Percentiles rank a stretch among this genome's conserved stretches.
phyloP scores from a whole-genome alignment of 1,140 invertebrate genomes.

The Solenopsis invicta region DNA sequence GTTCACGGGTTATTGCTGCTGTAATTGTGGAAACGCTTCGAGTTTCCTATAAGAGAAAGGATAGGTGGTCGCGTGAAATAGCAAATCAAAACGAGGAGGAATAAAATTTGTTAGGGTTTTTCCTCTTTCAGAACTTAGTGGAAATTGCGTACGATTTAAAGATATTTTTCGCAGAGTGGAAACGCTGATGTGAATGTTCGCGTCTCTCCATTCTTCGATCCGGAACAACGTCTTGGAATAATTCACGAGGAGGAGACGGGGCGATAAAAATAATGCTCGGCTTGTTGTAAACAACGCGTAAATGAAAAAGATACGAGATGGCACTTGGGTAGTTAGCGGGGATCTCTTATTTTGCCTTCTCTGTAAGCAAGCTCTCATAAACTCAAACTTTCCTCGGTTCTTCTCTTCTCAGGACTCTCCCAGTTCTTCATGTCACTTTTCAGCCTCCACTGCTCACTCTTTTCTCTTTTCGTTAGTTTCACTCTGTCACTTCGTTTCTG shows the following conservation, averaged over 20 bases:
- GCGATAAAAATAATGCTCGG: constrained; percentile 73
- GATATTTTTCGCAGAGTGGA: constrained; percentile 23
- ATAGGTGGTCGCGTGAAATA: not conserved
- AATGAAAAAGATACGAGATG: constrained; percentile 78
- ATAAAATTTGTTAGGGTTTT: not conserved
- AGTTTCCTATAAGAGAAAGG: not conserved
- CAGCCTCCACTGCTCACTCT: not conserved
- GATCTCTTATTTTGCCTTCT: constrained; percentile 70
- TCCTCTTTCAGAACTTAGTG: not conserved
- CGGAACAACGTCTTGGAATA: constrained; percentile 33
- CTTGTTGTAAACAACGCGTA: constrained; percentile 77
- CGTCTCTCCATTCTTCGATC: constrained; percentile 30
- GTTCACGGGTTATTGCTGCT: constrained; percentile 11
- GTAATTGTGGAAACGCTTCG: constrained; percentile 5
- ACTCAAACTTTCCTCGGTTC: constrained; percentile 71
- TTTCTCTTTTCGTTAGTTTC: constrained; percentile 19
- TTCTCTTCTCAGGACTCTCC: not conserved
- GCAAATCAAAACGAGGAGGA: not conserved
- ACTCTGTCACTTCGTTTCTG: constrained; percentile 11
- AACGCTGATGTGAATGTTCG: constrained; percentile 28
- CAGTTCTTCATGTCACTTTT: constrained; percentile 19
- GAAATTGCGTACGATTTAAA: constrained; percentile 31
- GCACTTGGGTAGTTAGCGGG: constrained; percentile 76
- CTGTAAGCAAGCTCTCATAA: constrained; percentile 68
- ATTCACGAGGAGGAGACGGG: constrained; percentile 46